Evolutionary conservation across 2,888 invertebrate species (phyloP), one percentile per base, ranked within the genome.

Genomic region (Heteromurus nitidus): DNA sequence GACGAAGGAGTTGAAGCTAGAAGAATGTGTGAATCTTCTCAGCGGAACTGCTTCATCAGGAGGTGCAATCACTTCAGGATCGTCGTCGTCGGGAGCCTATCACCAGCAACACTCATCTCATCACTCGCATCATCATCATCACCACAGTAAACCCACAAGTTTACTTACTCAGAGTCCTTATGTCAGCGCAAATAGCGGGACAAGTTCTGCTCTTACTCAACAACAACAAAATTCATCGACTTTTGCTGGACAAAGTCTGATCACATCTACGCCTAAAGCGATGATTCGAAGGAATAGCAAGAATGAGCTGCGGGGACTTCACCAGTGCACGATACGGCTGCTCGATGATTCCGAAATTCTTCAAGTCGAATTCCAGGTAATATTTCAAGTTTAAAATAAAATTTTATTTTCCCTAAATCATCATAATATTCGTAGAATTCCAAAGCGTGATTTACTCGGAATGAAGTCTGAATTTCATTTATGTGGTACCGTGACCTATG

Each of bases 331-430:
- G 88, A 94, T 97, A 88, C 92, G 96, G 88, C 92, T 96, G 86
- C 91, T 96, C 88, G 96, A 96, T 90, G 96, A 96, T 91, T 93
- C 95, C 87, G 96, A 96, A 91, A 94, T 96, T 88, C 91, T 96
- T 89, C 95, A 96, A 91, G 96, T 95, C 90, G 96, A 96, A 92
- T 96, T 96, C 92, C 96, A 95, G 92, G 94, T 94, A 90, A 90
- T 88, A 9, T 36, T 36, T 36, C n/a, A n/a, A n/a, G n/a, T n/a
- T n/a, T n/a, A n/a, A n/a, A n/a, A n/a, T n/a, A n/a, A n/a, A n/a
- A n/a, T n/a, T n/a, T n/a, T n/a, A n/a, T n/a, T n/a, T n/a, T n/a
- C n/a, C n/a, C n/a, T n/a, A n/a, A n/a, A n/a, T n/a, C n/a, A n/a
- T n/a, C n/a, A n/a, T n/a, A n/a, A n/a, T n/a, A n/a, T n/a, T n/a